Evolutionary conservation across 2,113 vertebrate genomes (phyloP).

Genomic region (Amazona vittata): DNA sequence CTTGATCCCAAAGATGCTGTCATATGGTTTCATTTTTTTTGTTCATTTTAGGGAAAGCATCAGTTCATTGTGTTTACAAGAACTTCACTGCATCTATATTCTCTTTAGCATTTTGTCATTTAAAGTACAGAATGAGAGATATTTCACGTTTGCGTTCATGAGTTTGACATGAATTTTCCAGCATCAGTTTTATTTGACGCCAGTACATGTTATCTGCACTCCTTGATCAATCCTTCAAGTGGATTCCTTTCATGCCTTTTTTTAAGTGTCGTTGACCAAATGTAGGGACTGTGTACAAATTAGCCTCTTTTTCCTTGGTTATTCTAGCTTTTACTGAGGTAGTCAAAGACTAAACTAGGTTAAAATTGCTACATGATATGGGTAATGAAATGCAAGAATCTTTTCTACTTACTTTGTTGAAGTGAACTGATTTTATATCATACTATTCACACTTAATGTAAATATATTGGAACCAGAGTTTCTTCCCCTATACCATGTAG

Average conservation of each 20-base stretch:
- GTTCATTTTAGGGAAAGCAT: not conserved
- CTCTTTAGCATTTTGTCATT: not conserved
- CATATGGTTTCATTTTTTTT: not conserved
- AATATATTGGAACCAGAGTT: not conserved
- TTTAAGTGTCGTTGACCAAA: not conserved
- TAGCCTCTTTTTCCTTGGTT: not conserved
- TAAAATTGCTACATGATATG: slow-evolving; percentile 8
- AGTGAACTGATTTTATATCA: slow-evolving; percentile 13
- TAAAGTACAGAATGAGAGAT: not conserved
- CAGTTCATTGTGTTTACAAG: not conserved
- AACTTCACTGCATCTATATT: not conserved
- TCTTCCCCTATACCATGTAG: not conserved
- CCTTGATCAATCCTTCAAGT: not conserved
- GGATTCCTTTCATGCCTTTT: not conserved
- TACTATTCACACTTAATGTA: not conserved
- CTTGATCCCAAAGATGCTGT: not conserved
- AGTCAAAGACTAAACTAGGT: slow-evolving; percentile 16
- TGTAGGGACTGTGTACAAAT: not conserved
- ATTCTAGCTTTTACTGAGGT: not conserved
- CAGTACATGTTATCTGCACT: not conserved
- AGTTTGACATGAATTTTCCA: not conserved
- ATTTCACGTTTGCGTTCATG: not conserved
- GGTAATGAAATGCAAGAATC: not conserved
- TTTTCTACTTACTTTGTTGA: slow-evolving; percentile 13
- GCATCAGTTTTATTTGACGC: not conserved